phyloP scores from a whole-genome alignment of 2,888 invertebrate genomes.

The Drosophila rubida region DNA sequence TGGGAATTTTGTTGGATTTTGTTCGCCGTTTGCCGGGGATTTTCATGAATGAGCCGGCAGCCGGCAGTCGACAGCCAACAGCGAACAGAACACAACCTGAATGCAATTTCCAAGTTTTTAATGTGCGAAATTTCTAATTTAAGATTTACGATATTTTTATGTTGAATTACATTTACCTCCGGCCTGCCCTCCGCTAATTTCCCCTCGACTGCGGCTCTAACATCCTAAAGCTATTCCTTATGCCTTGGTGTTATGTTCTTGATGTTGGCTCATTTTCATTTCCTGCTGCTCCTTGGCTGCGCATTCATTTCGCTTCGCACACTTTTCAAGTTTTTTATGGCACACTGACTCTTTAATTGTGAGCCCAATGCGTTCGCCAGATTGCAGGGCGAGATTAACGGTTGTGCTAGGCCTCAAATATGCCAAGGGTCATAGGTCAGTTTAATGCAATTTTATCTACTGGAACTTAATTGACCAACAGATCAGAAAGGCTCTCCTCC shows the following conservation, averaged over 20 bases:
- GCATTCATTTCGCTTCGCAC: constrained; percentile 42
- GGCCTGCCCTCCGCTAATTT: not conserved
- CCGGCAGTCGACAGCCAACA: constrained; percentile 3
- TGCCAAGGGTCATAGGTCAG: constrained; percentile 56
- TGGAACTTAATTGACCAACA: constrained; percentile 69
- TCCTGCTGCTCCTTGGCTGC: constrained; percentile 68
- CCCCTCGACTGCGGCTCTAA: not conserved
- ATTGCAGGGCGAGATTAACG: constrained; percentile 49
- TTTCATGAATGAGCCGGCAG: constrained; percentile 44
- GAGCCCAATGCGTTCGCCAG: constrained; percentile 21
- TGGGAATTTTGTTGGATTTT: constrained; percentile 47
- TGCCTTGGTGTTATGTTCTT: constrained; percentile 18
- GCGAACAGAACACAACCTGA: constrained; percentile 49
- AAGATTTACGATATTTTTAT: constrained; percentile 81
- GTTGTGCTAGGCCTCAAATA: constrained; percentile 7
- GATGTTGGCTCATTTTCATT: constrained; percentile 73
- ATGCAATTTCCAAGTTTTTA: constrained; percentile 81
- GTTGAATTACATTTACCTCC: constrained; percentile 70
- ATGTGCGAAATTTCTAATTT: constrained; percentile 82
- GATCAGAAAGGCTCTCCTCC: constrained; percentile 3
- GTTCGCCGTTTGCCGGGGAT: constrained; percentile 23
- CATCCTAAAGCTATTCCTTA: not conserved
- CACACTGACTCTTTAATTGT: constrained; percentile 47
- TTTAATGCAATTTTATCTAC: constrained; percentile 70
- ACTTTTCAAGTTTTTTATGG: constrained; percentile 56